Conservation (phyloP, 2,888 invertebrate genomes). For the Idaea dimidiata region DNA sequence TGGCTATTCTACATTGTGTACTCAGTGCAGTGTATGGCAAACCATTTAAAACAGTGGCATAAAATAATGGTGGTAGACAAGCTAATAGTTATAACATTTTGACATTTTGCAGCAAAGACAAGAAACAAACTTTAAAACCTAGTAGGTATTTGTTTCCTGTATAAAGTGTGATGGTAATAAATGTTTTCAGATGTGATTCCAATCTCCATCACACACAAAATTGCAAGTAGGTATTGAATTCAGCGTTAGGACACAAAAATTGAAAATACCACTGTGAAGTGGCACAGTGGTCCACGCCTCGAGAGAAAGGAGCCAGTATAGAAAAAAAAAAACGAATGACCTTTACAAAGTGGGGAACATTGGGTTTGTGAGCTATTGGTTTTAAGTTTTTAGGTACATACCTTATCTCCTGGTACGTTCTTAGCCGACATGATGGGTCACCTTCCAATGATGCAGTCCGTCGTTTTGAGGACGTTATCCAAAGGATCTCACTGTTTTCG, state of each 20-base stretch:
- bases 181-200: neutral
- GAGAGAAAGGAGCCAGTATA: slow-evolving; percentile 67
- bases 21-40: too few species aligned
- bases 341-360: slow-evolving; percentile 45
- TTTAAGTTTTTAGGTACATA: slow-evolving; percentile 54
- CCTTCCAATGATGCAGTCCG: slow-evolving; percentile 64
- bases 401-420: slow-evolving; percentile 92
- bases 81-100: too few species aligned
- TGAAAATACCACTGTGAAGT: slow-evolving; percentile 19
- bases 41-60: too few species aligned
- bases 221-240: neutral
- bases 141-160: too few species aligned
- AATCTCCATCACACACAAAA: neutral
- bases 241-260: neutral
- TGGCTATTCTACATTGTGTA: too few species aligned
- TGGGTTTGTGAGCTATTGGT: slow-evolving; percentile 30
- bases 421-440: slow-evolving; percentile 86
- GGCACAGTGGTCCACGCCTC: slow-evolving; percentile 36
- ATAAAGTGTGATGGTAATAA: neutral
- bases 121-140: too few species aligned
- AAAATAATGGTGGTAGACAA: too few species aligned
- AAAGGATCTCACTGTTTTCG: slow-evolving; percentile 75
- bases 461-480: slow-evolving; percentile 76
- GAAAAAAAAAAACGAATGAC: slow-evolving; percentile 64
- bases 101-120: too few species aligned